Base-by-base conservation (phyloP, 2,888 invertebrate genomes). In the Nemurella pictetii region DNA sequence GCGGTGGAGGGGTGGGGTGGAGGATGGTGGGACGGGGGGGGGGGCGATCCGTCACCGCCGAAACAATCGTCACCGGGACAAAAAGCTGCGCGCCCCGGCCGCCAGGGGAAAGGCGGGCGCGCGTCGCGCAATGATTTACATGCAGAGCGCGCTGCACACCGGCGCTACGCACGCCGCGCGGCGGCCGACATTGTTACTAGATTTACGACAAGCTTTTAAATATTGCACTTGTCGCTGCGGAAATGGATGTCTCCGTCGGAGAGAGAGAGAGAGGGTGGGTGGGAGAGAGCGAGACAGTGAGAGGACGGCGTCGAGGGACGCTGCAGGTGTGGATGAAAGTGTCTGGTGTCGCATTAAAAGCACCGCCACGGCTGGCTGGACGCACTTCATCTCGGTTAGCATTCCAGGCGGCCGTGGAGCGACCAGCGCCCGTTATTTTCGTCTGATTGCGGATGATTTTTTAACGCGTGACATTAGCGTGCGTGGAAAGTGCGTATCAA, bases 191-290 rank as follows among this genome's bases (percentile, higher is more conserved):
- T 55, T 55, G 55, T 55, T 55, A 55, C 55, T 55, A 55, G 55
- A 55, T 55, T 55, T 55, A 55, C 55, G 55, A 55, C 55, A 55
- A 55, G 55, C 55, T 55, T 55, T 55, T 55, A 55, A 55, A 55
- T 55, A 55, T 55, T 55, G 55, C 55, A 55, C 55, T 55, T 55
- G 55, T 55, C 55, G 20, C 55, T 55, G 55, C n/a, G 55, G 55
- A 7, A 55, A 55, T 55, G 55, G 55, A 55, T 55, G 55, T 55
- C 55, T n/a, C n/a, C 7, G 77, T 26, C 9, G n/a, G 77, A 77
- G 26, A 77, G 77, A 77, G 77, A 77, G 77, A 77, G 77, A 77
- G 77, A 77, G 77, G 77, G n/a, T 9, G 36, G 0, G 81, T 9
- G 25, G 29, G 32, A 80, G 29, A 7, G 36, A 36, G 35, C 26